phyloP scores from a whole-genome alignment of 2,113 vertebrate species.

The Pristiophorus japonicus region DNA sequence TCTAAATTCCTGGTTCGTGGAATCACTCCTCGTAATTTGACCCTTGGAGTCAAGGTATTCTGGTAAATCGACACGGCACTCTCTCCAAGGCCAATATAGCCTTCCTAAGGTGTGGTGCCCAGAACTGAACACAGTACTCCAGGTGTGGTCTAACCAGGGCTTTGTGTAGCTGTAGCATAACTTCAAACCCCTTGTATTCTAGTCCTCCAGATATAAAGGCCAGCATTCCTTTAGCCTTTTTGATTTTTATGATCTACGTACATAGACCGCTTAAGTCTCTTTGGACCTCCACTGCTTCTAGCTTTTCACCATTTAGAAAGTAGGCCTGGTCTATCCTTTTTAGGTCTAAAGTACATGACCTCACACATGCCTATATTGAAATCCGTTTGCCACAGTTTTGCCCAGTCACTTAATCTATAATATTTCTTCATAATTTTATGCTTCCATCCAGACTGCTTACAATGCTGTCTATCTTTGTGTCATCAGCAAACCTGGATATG shows the following conservation, averaged over 20 bases:
- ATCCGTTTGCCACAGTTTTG: neutral
- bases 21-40: neutral
- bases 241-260: neutral
- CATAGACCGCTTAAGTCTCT: neutral
- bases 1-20: neutral
- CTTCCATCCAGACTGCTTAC: neutral
- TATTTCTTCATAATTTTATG: neutral
- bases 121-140: too few relatives aligned
- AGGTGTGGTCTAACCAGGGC: too few relatives aligned
- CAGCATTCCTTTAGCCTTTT: neutral
- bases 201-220: neutral
- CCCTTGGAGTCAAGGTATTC: neutral
- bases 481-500: neutral
- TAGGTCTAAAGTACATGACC: neutral
- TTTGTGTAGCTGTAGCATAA: neutral
- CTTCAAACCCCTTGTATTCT: neutral
- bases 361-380: neutral
- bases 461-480: neutral
- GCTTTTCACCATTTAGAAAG: neutral
- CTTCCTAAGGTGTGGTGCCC: neutral
- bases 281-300: neutral
- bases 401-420: neutral
- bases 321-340: neutral
- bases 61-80: neutral
- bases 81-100: neutral